Evolutionary conservation across 2,888 invertebrate genomes (phyloP), one percentile per base, ranked within the genome.

Genomic region (Hydrotaea cyrtoneurina): DNA sequence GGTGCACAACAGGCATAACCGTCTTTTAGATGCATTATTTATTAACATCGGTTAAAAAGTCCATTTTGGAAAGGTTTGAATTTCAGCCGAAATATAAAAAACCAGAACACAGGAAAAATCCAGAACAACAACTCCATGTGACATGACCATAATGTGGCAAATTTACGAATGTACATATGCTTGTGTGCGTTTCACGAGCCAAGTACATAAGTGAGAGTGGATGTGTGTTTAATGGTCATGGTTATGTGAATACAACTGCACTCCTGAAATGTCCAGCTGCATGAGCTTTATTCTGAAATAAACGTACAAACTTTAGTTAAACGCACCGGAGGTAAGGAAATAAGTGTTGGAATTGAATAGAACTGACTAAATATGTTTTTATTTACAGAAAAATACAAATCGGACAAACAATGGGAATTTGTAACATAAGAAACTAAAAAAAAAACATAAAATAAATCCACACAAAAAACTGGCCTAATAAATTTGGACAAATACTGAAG

Each of bases 31-130:
- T 50, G 59, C 59, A 79, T 84, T 81, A 84, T 57, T 69, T 81
- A 81, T 78, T 78, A 78, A 81, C 59, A 36, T 66, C 13, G 36
- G 73, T 76, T 78, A 78, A 84, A 75, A 66, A 72, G 69, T 76
- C 43, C 53, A 26, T 62, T 74, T 43, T 36, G 19, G 50, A 50
- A 19, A 53, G 21, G 64, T 64, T 76, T 74, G 39, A 36, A 73
- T 19, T 73, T 55, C 39, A 4, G 2, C 39, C 17, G 43, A 59
- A 73, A 57, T 19, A 3, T 8, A 73, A 59, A 39, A 2, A 53
- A 17, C n/a, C n/a, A n/a, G n/a, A 55, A 21, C 2, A 7, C 55
- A 2, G 21, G 55, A 8, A 55, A 21, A 19, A 46, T 46, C 10
- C 21, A 3, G n/a, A 69, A 21, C 10, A 57, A 13, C 23, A 66